Evolutionary conservation across 2,113 vertebrate genomes (phyloP), one percentile per base, ranked within the genome.

Genomic region (Glaucomys volans): DNA sequence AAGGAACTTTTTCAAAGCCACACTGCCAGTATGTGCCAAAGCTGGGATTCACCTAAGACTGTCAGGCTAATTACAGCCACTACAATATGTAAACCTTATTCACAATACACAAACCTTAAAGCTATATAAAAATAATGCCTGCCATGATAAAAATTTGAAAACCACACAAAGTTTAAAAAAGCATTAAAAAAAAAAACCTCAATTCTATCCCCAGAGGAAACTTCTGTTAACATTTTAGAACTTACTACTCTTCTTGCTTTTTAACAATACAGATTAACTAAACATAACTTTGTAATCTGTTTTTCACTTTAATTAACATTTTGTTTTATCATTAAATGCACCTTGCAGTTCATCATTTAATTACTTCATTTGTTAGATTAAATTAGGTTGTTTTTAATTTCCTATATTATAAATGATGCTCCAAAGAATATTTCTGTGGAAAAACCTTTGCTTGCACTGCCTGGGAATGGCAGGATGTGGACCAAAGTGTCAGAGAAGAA

Each of bases 241-340:
- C 47, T 86, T 87, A 91, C 66, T 54, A 57, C 13, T 30, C 47
- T 71, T 69, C 16, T 72, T 50, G 24, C 44, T 69, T 87, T 91
- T 87, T 50, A 75, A 76, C 66, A 91, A 87, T 24, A 66, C 24
- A 91, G 11, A 95, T 90, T 35, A 88, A 85, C 11, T 92, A 85
- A 90, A 86, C 9, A 37, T 86, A 72, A 96, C 54, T 85, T 91
- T 32, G 80, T 54, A 62, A 75, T 84, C 64, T 71, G 24, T 44
- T 94, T 74, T 80, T 54, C 42, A 76, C 42, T 75, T 44, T 77
- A 62, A 62, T 74, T 47, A 62, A 35, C 32, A 52, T 8, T 86
- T 69, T 47, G 37, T 77, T 89, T 84, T 57, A 40, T 35, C 80
- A 90, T 52, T 66, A 76, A 72, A 79, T 67, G 18, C 2, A 64